Evolutionary conservation across 2,888 invertebrate genomes (phyloP), one percentile per base, ranked within the genome.

Genomic region (Teleogryllus oceanicus): DNA sequence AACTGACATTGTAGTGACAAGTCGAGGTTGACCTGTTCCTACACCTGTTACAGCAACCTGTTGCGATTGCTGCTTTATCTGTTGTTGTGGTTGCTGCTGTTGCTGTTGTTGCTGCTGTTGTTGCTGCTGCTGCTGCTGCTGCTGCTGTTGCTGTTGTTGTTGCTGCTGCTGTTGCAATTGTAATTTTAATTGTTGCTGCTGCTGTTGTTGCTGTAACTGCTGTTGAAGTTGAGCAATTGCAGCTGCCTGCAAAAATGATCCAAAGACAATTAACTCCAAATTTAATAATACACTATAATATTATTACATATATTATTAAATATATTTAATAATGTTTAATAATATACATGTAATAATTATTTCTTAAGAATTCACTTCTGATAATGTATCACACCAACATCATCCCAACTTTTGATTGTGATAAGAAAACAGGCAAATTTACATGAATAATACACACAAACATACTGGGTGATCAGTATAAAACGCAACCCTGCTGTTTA

Each of bases 171-270:
- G 84, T 21, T 79, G 82, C 49, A 81, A 81, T 49, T 82, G 81
- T 13, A 79, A 78, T 24, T 81, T 81, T 20, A 80, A 50, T 51
- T 80, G 80, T 10, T 83, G 79, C 62, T 82, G 80, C 76, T 83
- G 83, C n/a, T 82, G 82, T 49, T 83, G 83, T 50, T 83, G 83
- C 24, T 83, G 82, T 20, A 83, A 81, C 75, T 83, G 83, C 83
- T 83, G 83, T 78, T 83, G 84, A 62, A 86, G 84, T 82, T 86
- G 86, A 11, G 86, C 81, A 37, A 82, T 81, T 2, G 82, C 82
- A 24, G 80, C 83, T 2, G 84, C 84, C 81, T 84, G 83, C 78
- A 62, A 78, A 80, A 51, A 24, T 75, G 21, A 75, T 13, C 12
- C 3, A 13, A 75, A 24, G 18, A 75, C 51, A 62, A 75, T 18